Evolutionary conservation across 1,140 invertebrate genomes (phyloP), one percentile per base, ranked within the genome.

Genomic region (Hylaeus volcanicus): DNA sequence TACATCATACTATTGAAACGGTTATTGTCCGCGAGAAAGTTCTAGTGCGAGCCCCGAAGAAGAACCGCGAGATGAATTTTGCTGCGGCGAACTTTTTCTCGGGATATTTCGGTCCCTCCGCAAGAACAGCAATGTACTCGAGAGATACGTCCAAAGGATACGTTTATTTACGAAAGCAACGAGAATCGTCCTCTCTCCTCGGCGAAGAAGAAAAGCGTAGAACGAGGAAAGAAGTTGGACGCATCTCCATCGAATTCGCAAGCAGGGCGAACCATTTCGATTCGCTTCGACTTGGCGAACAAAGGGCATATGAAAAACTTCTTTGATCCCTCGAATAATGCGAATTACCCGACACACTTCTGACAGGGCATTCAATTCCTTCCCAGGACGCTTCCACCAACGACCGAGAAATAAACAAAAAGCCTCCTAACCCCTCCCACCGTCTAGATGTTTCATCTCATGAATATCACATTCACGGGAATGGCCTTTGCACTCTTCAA

Each of bases 391-490:
- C 61, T 69, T 73, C 48, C 53, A 51, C 60, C 56, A 55, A 64
- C 61, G 41, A 68, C 14, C 78, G 39, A 71, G 53, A 76, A 85
- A 85, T 85, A 84, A 85, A 85, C 83, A 85, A 85, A 80, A 82
- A 85, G 61, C 5, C 69, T 43, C 41, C 26, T 0, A 26, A 26
- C 26, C 26, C 26, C 26, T 26, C 0, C 26, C 26, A 26, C 26
- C 61, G 56, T 60, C 78, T 60, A 41, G 58, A 77, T 85, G 39
- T 85, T 84, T 84, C 64, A 56, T 41, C 84, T 85, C 83, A 85
- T 82, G 84, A 86, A 86, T 86, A 82, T 86, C 83, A 11, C 84
- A 86, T 85, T 64, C 56, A 15, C 64, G 53, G 74, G 79, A 70
- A 74, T 78, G 60, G 79, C 74, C 83, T 85, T 78, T 79, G 83